Percentiles rank a stretch among this genome's conserved stretches.
phyloP scores from a whole-genome alignment of 2,113 vertebrate genomes.

The Dipodomys ordii region DNA sequence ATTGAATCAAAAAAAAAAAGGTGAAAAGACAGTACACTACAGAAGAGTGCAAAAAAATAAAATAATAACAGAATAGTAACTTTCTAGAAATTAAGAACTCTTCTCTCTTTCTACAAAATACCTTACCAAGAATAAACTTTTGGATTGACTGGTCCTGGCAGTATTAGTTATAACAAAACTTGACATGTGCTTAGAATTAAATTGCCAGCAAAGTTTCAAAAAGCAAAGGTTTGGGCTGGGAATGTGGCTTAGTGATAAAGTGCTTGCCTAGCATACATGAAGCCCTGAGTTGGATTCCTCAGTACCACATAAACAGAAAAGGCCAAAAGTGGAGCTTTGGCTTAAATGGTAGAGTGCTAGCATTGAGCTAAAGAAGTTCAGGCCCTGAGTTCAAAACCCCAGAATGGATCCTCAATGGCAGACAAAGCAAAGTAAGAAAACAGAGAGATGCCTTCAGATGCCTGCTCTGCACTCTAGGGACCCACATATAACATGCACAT shows the following conservation, averaged over 20 bases:
- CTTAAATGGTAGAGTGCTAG: no score
- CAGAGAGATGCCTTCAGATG: neutral
- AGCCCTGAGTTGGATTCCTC: no score
- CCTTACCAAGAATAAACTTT: neutral
- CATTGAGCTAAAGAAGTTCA: no score
- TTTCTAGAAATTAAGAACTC: neutral
- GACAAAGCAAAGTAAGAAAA: neutral
- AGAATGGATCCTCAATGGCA: neutral
- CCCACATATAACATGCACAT: neutral
- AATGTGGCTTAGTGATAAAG: no score
- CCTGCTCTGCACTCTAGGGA: no score
- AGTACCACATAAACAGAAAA: no score
- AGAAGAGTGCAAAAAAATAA: neutral
- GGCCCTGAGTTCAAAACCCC: no score
- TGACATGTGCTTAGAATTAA: neutral
- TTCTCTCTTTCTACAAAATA: neutral
- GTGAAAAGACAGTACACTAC: neutral
- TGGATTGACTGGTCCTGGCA: neutral
- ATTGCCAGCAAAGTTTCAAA: conserved; percentile 13
- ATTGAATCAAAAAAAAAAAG: no score
- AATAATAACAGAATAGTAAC: neutral
- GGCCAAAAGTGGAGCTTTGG: no score
- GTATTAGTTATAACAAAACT: neutral
- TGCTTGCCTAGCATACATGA: no score
- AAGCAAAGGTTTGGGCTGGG: neutral